phyloP scores from a whole-genome alignment of 2,113 vertebrate species.

The Phycodurus eques region DNA sequence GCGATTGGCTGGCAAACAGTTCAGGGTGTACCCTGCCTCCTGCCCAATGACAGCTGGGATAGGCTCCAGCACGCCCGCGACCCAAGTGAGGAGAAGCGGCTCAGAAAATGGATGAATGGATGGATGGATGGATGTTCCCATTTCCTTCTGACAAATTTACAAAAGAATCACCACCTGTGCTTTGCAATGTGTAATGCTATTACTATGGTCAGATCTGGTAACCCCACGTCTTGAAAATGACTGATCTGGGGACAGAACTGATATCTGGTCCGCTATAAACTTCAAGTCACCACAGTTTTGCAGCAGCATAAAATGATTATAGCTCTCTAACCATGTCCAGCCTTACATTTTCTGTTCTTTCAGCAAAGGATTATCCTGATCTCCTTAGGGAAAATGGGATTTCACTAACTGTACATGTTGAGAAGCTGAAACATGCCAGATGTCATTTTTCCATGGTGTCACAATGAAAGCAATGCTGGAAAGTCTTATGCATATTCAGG shows the following conservation, averaged over 20 bases:
- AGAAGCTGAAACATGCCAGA: conserved; percentile 52
- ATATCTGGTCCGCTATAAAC: conserved; percentile 33
- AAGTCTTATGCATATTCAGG: conserved; percentile 12
- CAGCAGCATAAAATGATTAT: conserved; percentile 52
- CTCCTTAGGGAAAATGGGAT: conserved; percentile 61
- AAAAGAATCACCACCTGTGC: conserved; percentile 1
- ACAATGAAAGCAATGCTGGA: conserved; percentile 31
- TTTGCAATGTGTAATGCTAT: neutral
- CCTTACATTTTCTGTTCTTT: conserved; percentile 55
- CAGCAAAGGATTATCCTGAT: conserved; percentile 59
- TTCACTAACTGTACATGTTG: conserved; percentile 45
- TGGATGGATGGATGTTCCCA: too few relatives aligned
- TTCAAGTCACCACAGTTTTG: conserved; percentile 37
- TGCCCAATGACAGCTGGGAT: too few relatives aligned
- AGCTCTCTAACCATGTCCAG: conserved; percentile 49
- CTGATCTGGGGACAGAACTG: conserved; percentile 28
- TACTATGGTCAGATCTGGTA: conserved; percentile 11
- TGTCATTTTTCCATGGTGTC: conserved; percentile 27
- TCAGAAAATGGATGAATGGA: too few relatives aligned
- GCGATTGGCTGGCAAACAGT: too few relatives aligned
- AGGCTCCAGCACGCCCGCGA: too few relatives aligned
- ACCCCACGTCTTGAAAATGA: conserved; percentile 26
- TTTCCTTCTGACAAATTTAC: neutral
- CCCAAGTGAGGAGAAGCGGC: too few relatives aligned
- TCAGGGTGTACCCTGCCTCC: too few relatives aligned